Base-by-base conservation (phyloP, 2,888 invertebrate species). In the Caenorhabditis drosophilae region DNA sequence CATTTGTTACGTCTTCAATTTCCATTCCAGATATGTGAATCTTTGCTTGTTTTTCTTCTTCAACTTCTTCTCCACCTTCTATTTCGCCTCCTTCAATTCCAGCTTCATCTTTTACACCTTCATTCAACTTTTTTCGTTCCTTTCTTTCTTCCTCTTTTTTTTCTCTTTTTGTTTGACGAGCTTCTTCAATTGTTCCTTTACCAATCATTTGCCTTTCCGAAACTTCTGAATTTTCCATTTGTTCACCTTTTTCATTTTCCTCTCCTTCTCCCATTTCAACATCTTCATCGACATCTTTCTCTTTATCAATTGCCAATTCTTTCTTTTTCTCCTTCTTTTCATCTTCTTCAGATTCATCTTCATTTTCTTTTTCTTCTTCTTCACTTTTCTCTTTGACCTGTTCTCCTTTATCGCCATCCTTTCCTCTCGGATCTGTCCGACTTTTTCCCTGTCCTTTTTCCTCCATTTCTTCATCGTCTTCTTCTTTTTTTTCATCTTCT, bases 381-480 rank as follows among this genome's bases (percentile, higher is more conserved):
- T 64, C 50, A 12, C 48, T 50, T 22, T 51, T 51, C 22, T 67
- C 60, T 25, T 71, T 53, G 38, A 55, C 40, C 18, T 54, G 62
- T 35, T 71, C 56, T 54, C 64, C 58, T 45, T 59, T 55, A 45
- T 60, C 49, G 67, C 68, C 61, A 45, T 70, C 50, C 81, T 74
- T 26, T 79, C 82, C 27, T 85, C 84, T 38, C 84, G 84, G 58
- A 59, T 72, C 71, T 3, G 53, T 50, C 31, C 67, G 66, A 36
- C 66, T 66, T 46, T 70, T 56, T 58, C 73, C 70, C 47, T 70
- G 46, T 50, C 70, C 73, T 25, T 67, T 62, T 26, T 63, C 63
- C 16, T 64, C 61, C 46, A 69, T 49, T 16, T 63, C 63, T 16
- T 69, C 58, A 15, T 70, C 61, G 16, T 69, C 50, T 15, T 70